Percentiles rank a stretch among this genome's conserved stretches.
Evolutionary conservation across 2,113 vertebrate species (phyloP).

Genomic region (Mormoops blainvillei): DNA sequence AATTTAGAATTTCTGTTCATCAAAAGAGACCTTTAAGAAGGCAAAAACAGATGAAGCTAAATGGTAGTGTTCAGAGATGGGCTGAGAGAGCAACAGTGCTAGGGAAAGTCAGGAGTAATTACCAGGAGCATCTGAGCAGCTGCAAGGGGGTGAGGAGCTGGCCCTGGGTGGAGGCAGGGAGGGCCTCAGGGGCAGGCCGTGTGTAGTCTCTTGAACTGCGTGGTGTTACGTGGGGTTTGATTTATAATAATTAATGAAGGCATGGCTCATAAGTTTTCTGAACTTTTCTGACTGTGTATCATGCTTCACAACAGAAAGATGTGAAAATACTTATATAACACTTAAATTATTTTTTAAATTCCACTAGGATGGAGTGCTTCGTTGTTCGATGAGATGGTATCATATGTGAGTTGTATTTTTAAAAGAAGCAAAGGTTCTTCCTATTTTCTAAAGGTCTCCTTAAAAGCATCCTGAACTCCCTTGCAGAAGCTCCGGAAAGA

Average conservation of each 20-base stretch:
- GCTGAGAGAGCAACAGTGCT: not conserved
- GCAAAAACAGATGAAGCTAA: too few species aligned
- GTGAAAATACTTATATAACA: not conserved
- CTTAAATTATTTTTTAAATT: not conserved
- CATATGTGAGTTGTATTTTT: not conserved
- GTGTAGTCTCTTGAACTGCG: rapidly evolving
- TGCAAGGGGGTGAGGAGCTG: rapidly evolving
- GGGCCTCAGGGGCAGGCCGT: rapidly evolving
- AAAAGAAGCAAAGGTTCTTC: not conserved
- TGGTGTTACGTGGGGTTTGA: not conserved
- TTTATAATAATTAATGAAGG: not conserved
- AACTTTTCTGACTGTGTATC: not conserved
- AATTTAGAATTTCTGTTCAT: not conserved
- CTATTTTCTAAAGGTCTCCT: not conserved
- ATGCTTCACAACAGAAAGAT: not conserved
- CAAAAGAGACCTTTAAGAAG: not conserved
- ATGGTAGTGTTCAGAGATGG: not conserved
- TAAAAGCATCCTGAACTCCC: rapidly evolving
- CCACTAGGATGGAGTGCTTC: not conserved
- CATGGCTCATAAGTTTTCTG: not conserved
- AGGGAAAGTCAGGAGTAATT: not conserved
- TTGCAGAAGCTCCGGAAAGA: not conserved
- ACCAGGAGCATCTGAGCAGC: rapidly evolving
- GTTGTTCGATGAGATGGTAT: not conserved
- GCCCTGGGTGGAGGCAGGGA: rapidly evolving